These are phyloP conservation scores for Monodelphis domestica DNA, from an alignment of 2,797 vertebrate species.

Conservation along the genomic window DNA sequence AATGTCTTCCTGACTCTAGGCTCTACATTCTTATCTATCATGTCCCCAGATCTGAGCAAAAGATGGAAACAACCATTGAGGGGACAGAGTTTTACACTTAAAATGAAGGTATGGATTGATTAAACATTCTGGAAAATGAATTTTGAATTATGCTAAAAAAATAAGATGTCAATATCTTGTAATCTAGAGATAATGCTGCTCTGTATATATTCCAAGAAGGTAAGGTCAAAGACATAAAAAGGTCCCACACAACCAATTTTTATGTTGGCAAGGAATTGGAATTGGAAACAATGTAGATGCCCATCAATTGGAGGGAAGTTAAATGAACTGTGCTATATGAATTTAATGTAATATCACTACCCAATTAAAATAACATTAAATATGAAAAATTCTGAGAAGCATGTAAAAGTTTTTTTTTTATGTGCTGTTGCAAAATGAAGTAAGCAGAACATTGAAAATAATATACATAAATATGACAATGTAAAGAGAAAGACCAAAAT, in stretches of 20 bases:
- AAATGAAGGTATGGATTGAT: not conserved
- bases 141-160: not conserved
- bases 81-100: not conserved
- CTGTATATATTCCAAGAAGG: not conserved
- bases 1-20: too few relatives aligned
- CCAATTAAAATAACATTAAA: not conserved
- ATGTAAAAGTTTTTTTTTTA: not conserved
- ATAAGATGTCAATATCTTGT: not conserved
- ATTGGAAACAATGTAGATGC: not conserved
- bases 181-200: not conserved
- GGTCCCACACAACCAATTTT: not conserved
- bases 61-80: not conserved
- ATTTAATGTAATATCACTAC: not conserved
- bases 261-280: not conserved
- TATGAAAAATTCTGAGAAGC: not conserved
- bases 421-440: not conserved
- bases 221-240: not conserved
- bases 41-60: not conserved
- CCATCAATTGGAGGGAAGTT: not conserved
- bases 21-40: not conserved
- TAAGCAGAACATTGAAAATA: not conserved
- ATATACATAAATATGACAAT: not conserved
- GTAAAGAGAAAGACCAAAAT: not conserved
- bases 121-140: not conserved
- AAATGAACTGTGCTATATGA: not conserved